Base-by-base conservation (phyloP, 2,888 invertebrate species). In the Adelognathus sp. region DNA sequence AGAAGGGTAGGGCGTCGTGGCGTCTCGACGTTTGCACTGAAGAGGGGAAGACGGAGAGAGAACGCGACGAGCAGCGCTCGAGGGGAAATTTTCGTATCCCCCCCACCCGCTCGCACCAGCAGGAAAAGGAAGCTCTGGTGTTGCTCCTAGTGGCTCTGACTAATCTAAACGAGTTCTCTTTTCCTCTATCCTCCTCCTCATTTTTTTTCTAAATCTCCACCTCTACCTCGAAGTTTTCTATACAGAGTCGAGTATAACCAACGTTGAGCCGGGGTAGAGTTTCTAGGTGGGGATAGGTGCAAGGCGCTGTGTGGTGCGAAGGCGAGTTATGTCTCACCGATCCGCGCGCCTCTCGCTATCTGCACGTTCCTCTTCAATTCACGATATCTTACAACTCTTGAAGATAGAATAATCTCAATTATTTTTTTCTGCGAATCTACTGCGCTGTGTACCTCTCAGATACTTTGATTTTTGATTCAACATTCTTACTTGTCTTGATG, bases 11-110 rank as follows among this genome's bases (percentile, higher is more conserved):
- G n/a, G 63, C 63, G 63, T 46, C 63, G 41, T 27, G 46, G 63
- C 63, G 63, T 63, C 63, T 63, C 46, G 63, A 18, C 29, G n/a
- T n/a, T n/a, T n/a, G n/a, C n/a, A n/a, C n/a, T n/a, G 46, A 46
- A 63, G 46, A 46, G 31, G 27, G 46, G 46, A 31, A 46, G 5
- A 31, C 0, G 29, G n/a, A n/a, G 4, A 39, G 9, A n/a, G 44
- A 29, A 6, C 9, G 7, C 54, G 11, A 5, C 11, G 4, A 29
- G 6, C 29, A 31, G 29, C 46, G 3, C 7, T 1, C 7, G 46
- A 31, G 63, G 63, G 46, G 63, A 46, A 63, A 18, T 14, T 21
- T 54, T 33, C 7, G 6, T 27, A 11, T 9, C 58, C n/a, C 36
- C 16, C 58, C 7, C 6, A 16, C 11, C 6, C 3, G 11, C 44